Percentiles rank a stretch among this genome's conserved stretches.
Evolutionary conservation across 2,888 invertebrate species (phyloP).

Genomic region (Troilus luridus): DNA sequence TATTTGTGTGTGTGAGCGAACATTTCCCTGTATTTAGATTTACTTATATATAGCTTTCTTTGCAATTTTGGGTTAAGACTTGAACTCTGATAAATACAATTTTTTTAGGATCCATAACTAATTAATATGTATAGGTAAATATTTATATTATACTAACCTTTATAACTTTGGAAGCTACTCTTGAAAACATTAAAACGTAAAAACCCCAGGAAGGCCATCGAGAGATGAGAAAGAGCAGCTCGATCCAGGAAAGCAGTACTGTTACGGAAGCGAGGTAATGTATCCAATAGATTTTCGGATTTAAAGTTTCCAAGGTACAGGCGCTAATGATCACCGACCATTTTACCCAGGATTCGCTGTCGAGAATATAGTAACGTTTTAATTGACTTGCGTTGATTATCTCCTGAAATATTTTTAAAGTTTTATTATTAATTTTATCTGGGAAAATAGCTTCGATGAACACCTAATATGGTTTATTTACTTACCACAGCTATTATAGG

Average conservation of each 20-base stretch:
- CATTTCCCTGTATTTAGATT: no score
- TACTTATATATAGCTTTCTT: no score
- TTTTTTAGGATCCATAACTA: no score
- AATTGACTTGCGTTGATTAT: constrained; percentile 72
- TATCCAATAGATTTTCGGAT: constrained; percentile 58
- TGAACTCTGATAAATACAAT: no score
- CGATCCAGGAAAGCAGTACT: constrained; percentile 73
- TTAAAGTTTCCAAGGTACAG: constrained; percentile 68
- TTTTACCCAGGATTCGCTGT: constrained; percentile 74
- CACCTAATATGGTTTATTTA: background rate
- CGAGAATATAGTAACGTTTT: constrained; percentile 72
- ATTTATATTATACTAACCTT: constrained; percentile 69
- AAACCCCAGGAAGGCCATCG: constrained; percentile 75
- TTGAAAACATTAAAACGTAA: constrained; percentile 76
- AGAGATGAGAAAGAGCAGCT: constrained; percentile 74
- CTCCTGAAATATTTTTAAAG: constrained; percentile 69
- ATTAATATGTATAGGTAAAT: background rate
- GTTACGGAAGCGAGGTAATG: constrained; percentile 71
- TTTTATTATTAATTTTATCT: background rate
- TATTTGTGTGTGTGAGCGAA: no score
- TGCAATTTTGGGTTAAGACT: no score
- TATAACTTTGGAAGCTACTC: constrained; percentile 73
- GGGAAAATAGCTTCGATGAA: background rate
- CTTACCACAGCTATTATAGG: constrained; percentile 60
- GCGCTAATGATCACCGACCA: constrained; percentile 70